Percentiles rank a stretch among this genome's conserved stretches.
Conservation (phyloP, 2,888 invertebrate genomes). For the Argyresthia albistria region DNA sequence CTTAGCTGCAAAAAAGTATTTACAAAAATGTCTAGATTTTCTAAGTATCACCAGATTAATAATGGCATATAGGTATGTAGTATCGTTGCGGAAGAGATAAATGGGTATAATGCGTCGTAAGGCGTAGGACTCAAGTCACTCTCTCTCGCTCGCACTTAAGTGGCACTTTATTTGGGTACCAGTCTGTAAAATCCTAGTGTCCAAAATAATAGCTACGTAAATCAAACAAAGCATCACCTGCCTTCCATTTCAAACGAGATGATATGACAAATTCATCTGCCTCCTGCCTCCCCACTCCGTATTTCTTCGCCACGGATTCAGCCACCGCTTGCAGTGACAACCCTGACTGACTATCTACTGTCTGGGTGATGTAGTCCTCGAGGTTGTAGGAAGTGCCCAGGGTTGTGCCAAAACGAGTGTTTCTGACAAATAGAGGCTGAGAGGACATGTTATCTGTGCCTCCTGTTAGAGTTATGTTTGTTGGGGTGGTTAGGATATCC, state of each 20-base stretch:
- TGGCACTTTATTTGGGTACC: too few species aligned
- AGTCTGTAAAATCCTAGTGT: too few species aligned
- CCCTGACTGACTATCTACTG: conserved; percentile 85
- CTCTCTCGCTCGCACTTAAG: too few species aligned
- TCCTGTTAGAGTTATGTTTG: conserved; percentile 88
- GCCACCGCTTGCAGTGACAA: conserved; percentile 92
- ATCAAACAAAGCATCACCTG: conserved; percentile 62
- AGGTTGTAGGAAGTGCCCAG: conserved; percentile 82
- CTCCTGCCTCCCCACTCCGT: conserved; percentile 80
- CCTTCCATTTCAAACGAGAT: conserved; percentile 89
- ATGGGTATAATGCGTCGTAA: too few species aligned
- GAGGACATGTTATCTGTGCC: conserved; percentile 97
- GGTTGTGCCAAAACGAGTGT: conserved; percentile 89
- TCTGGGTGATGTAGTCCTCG: conserved; percentile 77
- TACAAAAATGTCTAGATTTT: too few species aligned
- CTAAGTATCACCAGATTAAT: too few species aligned
- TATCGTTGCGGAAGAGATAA: too few species aligned
- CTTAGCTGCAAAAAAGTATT: conserved; percentile 74
- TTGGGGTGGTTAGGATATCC: conserved; percentile 88
- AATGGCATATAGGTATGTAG: too few species aligned
- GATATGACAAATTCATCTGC: conserved; percentile 86
- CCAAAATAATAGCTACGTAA: background rate
- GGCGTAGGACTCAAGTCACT: too few species aligned
- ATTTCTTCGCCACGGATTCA: conserved; percentile 85
- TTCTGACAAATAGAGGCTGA: conserved; percentile 86